A percentile compares a stretch with the other conserved stretches of the same genome.
phyloP scores from a whole-genome alignment of 1,140 invertebrate species.

The Pseudomyrmex sp. region DNA sequence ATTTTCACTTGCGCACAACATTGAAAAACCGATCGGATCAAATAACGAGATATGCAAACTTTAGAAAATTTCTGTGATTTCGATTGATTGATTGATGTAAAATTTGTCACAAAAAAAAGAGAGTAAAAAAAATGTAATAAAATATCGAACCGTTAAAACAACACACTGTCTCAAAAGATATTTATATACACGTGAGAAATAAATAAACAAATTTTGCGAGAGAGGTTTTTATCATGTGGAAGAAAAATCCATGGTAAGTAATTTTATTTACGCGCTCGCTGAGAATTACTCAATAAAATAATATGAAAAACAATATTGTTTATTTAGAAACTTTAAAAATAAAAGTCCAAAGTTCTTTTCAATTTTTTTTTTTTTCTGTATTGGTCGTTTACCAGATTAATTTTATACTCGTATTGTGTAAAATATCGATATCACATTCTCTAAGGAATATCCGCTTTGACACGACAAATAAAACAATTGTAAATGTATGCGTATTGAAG shows the following conservation, averaged over 20 bases:
- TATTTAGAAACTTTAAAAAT: background rate
- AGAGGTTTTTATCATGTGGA: background rate
- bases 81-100: no score
- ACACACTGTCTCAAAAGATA: background rate
- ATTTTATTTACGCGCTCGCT: background rate
- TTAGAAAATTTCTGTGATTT: no score
- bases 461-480: no score
- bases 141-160: conserved; percentile 4
- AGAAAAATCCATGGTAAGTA: conserved; percentile 35
- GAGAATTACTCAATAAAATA: conserved; percentile 2
- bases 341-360: background rate
- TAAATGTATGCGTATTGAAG: no score
- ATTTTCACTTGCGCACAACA: background rate
- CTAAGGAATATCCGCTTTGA: background rate
- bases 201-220: background rate
- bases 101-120: background rate
- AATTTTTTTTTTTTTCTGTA: background rate
- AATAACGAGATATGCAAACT: no score
- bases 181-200: background rate
- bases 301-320: background rate
- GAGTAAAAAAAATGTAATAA: background rate
- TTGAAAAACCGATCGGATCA: background rate
- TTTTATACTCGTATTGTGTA: background rate
- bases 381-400: background rate
- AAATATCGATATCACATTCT: background rate